Percentiles rank a stretch among this genome's conserved stretches.
These are phyloP conservation scores for Saturnia pavonia DNA, from an alignment of 2,888 invertebrate species.

Conservation along the genomic window DNA sequence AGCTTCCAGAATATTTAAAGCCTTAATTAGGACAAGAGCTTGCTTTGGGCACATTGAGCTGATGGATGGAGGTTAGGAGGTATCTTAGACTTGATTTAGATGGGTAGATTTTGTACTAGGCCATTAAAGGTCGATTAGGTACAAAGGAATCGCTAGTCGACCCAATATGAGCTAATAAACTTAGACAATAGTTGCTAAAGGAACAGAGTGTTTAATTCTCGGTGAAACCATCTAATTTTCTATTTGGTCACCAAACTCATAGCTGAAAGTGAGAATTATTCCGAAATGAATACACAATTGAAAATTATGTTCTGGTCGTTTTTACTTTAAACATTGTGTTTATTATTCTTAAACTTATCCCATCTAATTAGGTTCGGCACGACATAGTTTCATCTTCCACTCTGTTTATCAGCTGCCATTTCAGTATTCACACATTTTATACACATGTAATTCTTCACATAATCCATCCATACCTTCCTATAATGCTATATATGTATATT, in stretches of 20 bases:
- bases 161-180: not conserved
- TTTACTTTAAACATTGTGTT: too few relatives aligned
- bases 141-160: not conserved
- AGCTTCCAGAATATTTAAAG: slow-evolving; percentile 12
- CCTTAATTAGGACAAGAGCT: slow-evolving; percentile 15
- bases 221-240: not conserved
- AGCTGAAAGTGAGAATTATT: too few relatives aligned
- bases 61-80: not conserved
- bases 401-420: too few relatives aligned
- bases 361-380: too few relatives aligned
- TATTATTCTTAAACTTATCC: too few relatives aligned
- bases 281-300: too few relatives aligned
- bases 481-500: too few relatives aligned
- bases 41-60: slow-evolving; percentile 1
- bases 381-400: too few relatives aligned
- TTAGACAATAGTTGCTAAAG: not conserved
- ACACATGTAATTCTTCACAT: too few relatives aligned
- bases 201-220: not conserved
- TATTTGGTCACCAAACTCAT: not conserved
- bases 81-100: slow-evolving; percentile 3
- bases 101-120: not conserved
- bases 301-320: too few relatives aligned
- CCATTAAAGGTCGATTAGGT: not conserved
- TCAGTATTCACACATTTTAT: too few relatives aligned
- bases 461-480: too few relatives aligned